Percentiles rank a stretch among this genome's conserved stretches.
phyloP scores from a whole-genome alignment of 2,888 invertebrate genomes.

The Cantharis rustica region DNA sequence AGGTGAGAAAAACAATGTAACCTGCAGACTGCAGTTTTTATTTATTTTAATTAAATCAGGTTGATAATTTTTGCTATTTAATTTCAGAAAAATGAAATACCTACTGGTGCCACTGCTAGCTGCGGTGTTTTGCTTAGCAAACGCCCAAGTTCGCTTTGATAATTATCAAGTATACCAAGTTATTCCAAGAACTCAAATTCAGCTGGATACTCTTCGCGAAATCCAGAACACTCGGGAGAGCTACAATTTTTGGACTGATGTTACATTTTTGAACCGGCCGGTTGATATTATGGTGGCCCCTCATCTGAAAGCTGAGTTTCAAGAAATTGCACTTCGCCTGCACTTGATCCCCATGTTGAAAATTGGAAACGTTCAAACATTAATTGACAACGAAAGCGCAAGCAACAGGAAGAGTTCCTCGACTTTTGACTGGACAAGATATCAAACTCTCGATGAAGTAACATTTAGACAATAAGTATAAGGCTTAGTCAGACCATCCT shows the following conservation, averaged over 20 bases:
- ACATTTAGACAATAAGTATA: conserved; percentile 31
- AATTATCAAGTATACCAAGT: conserved; percentile 46
- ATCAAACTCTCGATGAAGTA: conserved; percentile 61
- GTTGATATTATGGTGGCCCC: conserved; percentile 67
- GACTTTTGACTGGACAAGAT: conserved; percentile 64
- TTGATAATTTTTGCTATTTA: background rate
- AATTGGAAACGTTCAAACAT: conserved; percentile 65
- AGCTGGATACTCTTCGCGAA: background rate
- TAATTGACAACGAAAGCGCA: conserved; percentile 55
- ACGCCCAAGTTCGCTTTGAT: conserved; percentile 32
- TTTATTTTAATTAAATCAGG: no score
- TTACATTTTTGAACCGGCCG: conserved; percentile 49
- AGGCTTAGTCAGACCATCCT: no score
- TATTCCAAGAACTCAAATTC: conserved; percentile 36
- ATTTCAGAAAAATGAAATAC: background rate
- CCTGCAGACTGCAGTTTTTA: background rate
- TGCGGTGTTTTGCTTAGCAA: background rate
- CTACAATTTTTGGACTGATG: conserved; percentile 55
- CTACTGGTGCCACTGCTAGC: background rate
- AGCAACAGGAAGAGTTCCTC: conserved; percentile 12
- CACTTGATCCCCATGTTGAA: conserved; percentile 55
- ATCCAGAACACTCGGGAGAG: background rate
- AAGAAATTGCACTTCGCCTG: conserved; percentile 50
- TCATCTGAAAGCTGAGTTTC: conserved; percentile 55
- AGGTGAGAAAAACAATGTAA: no score